phyloP scores from a whole-genome alignment of 1,140 invertebrate genomes.

The Zaprionus vittiger region DNA sequence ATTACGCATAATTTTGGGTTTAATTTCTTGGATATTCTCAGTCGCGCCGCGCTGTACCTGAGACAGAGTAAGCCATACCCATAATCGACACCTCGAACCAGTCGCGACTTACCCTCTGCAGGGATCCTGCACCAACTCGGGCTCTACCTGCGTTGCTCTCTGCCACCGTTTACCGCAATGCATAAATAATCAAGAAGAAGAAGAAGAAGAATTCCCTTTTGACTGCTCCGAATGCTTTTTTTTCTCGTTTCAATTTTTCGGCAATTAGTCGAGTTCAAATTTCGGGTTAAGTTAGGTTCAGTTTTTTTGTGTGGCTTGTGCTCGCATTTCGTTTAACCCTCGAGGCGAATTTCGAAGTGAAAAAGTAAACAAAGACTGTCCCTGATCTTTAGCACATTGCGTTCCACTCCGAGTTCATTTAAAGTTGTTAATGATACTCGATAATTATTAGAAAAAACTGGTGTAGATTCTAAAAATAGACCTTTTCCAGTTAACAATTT shows the following conservation, averaged over 20 bases:
- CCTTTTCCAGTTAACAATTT: background rate
- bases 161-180: constrained; percentile 39
- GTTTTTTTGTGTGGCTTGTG: constrained; percentile 40
- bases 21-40: constrained; percentile 27
- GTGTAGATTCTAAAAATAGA: background rate
- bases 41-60: constrained; percentile 41
- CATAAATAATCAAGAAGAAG: constrained; percentile 47
- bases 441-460: background rate
- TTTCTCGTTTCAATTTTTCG: constrained; percentile 59
- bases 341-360: background rate
- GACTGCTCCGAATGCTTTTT: constrained; percentile 36
- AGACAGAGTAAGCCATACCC: background rate
- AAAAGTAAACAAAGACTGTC: background rate
- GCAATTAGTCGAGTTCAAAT: constrained; percentile 64
- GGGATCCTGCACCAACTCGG: constrained; percentile 11
- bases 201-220: constrained; percentile 26
- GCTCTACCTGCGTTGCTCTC: constrained; percentile 4
- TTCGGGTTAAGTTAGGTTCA: constrained; percentile 63
- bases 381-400: background rate
- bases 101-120: constrained; percentile 13
- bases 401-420: background rate
- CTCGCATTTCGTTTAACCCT: background rate
- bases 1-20: constrained; percentile 57
- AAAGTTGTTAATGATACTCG: background rate
- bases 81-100: constrained; percentile 45